A percentile compares a stretch with the other conserved stretches of the same genome.
phyloP scores from a whole-genome alignment of 2,113 vertebrate genomes.

The Saguinus imperator region DNA sequence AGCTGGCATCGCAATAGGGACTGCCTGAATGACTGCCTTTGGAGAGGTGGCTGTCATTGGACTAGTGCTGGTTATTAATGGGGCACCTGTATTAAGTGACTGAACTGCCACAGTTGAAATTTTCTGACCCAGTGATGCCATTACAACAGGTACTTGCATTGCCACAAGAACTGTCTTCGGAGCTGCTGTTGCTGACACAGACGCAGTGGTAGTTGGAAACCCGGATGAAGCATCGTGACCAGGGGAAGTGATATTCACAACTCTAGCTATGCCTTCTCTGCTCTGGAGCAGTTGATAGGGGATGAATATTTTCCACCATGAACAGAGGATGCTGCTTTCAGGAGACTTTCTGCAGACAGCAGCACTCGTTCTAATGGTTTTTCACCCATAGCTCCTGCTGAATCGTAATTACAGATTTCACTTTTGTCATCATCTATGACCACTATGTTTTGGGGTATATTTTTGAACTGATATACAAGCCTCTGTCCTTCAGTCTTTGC shows the following conservation, averaged over 20 bases:
- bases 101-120: conserved; percentile 94
- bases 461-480: conserved; percentile 97
- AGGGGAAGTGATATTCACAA: conserved; percentile 82
- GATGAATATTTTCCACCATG: conserved; percentile 82
- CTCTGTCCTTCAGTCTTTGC: conserved; percentile 98
- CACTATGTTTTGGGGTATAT: conserved; percentile 99
- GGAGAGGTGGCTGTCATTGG: conserved; percentile 85
- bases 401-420: conserved; percentile 86
- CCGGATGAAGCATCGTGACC: conserved; percentile 81
- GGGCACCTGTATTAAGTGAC: conserved; percentile 87
- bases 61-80: conserved; percentile 88
- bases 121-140: conserved; percentile 96
- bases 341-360: too few relatives aligned
- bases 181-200: conserved; percentile 84
- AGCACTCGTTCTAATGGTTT: conserved; percentile 89
- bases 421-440: conserved; percentile 95
- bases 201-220: conserved; percentile 84
- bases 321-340: conserved; percentile 72
- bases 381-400: conserved; percentile 84
- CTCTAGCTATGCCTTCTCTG: conserved; percentile 83
- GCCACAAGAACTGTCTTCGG: conserved; percentile 95
- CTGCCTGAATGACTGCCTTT: conserved; percentile 96
- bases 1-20: conserved; percentile 84
- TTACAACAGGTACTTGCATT: conserved; percentile 97
- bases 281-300: conserved; percentile 81